Base-by-base conservation (phyloP, 2,113 vertebrate genomes). In the Toxotes chatareus region DNA sequence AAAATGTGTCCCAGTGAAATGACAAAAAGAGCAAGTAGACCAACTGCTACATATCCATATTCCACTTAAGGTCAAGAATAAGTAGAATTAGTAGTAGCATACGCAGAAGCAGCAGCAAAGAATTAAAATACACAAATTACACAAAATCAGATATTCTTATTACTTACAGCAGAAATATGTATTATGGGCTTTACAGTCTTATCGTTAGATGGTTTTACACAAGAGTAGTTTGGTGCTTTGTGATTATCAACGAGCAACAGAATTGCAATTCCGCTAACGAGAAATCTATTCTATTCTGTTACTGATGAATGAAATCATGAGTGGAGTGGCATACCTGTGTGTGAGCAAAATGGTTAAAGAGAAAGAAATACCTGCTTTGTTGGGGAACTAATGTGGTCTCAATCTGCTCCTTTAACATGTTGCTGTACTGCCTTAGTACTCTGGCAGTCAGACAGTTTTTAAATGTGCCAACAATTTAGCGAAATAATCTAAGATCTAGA, bases 1-100 rank as follows among this genome's bases (percentile, higher is more conserved):
- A 55, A 57, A 46, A 11, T 59, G 53, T 81, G 14, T 59, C 36
- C 12, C 31, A 65, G 31, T 51, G 55, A 1, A 66, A 63, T 60
- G 14, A 77, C 27, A 55, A 65, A 76, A 73, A 1, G 31, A 63
- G 38, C 31, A 42, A 31, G 34, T 7, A 49, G 51, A 17, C 69
- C 6, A 5, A 70, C 49, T 23, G 23, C 40, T 7, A 66, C 56
- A 46, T 40, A 69, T 79, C 40, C 10, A 31, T 12, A 51, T 69
- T 0, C 17, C 2, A 38, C 9, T 32, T 44, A 16, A 40, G n/a
- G 11, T 21, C 62, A 46, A 42, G 32, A 40, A 31, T 4, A 69
- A 47, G 2, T 19, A 7, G 47, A 42, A 7, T 68, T 74, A 27
- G 27, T 27, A 27, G 27, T 27, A 27, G 4, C 2, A 56, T 55